Evolutionary conservation across 2,113 vertebrate genomes (phyloP).

Genomic region (Pleuronectes platessa): DNA sequence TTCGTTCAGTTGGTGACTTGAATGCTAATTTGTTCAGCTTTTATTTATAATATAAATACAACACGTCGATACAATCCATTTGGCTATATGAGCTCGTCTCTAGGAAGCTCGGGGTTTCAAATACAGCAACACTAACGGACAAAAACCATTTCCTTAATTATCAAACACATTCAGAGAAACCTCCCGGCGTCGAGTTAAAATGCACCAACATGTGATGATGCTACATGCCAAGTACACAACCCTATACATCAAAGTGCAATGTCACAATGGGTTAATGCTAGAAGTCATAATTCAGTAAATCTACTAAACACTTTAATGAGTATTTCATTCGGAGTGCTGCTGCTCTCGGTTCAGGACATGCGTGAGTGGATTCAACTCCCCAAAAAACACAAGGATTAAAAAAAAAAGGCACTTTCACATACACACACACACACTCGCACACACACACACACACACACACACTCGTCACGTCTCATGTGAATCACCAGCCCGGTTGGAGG

Average conservation of each 20-base stretch:
- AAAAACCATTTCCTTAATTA: conserved; percentile 78
- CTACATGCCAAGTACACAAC: conserved; percentile 85
- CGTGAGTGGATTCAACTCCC: conserved; percentile 71
- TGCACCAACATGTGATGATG: conserved; percentile 83
- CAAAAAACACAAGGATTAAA: conserved; percentile 64
- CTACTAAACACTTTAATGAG: conserved; percentile 75
- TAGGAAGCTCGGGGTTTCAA: conserved; percentile 70
- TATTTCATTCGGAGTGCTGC: conserved; percentile 81
- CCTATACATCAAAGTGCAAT: conserved; percentile 86
- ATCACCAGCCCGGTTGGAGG: conserved; percentile 55
- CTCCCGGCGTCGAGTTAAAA: conserved; percentile 64
- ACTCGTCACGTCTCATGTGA: conserved; percentile 19
- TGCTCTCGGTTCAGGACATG: conserved; percentile 78
- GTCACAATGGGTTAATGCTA: conserved; percentile 95
- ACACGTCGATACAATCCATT: conserved; percentile 79
- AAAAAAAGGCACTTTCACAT: conserved; percentile 84
- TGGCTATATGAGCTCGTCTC: conserved; percentile 78
- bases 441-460: conserved; percentile 41
- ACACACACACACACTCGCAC: conserved; percentile 31
- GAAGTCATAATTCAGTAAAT: conserved; percentile 72
- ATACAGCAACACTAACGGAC: conserved; percentile 79
- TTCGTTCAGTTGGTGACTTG: conserved; percentile 19
- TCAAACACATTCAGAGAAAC: conserved; percentile 83
- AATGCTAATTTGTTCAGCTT: conserved; percentile 68
- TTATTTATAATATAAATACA: conserved; percentile 83